Percentiles rank a stretch among this genome's conserved stretches.
These are phyloP conservation scores for Bellardia bayeri DNA, from an alignment of 2,888 invertebrate species.

Conservation along the genomic window DNA sequence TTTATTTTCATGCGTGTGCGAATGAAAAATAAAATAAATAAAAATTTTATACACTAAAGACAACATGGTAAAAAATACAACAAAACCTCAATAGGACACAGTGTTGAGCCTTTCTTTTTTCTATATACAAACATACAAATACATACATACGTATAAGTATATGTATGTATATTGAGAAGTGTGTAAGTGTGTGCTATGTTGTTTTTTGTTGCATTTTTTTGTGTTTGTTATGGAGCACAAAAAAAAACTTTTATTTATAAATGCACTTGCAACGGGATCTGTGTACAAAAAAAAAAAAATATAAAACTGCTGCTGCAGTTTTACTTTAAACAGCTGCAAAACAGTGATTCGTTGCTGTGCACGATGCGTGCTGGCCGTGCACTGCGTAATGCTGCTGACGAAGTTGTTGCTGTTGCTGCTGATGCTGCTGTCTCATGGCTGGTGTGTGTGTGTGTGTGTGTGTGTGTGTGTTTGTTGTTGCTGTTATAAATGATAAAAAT, in stretches of 20 bases:
- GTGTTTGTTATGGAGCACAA: constrained; percentile 48
- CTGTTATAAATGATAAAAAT: constrained; percentile 39
- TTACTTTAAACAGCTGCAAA: constrained; percentile 39
- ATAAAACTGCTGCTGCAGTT: constrained; percentile 25
- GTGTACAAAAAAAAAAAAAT: background rate
- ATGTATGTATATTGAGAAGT: no score
- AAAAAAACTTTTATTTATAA: constrained; percentile 12
- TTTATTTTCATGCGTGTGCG: constrained; percentile 82
- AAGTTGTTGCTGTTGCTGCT: background rate
- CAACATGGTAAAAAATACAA: constrained; percentile 63
- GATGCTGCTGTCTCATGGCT: constrained; percentile 33
- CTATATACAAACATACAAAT: background rate
- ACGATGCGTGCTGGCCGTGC: no score
- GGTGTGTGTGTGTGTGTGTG: background rate
- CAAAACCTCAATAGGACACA: constrained; percentile 73
- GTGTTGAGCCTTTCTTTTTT: constrained; percentile 69
- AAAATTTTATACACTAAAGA: constrained; percentile 58
- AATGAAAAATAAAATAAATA: constrained; percentile 81
- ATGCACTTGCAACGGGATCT: constrained; percentile 34
- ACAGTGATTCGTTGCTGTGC: constrained; percentile 50
- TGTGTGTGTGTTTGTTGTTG: constrained; percentile 11
- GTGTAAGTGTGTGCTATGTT: constrained; percentile 29
- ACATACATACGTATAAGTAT: background rate
- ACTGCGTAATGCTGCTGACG: constrained; percentile 29
- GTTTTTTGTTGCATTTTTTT: constrained; percentile 1